These are phyloP conservation scores for Pachydiplax longipennis DNA, from an alignment of 2,888 invertebrate genomes.

Conservation along the genomic window DNA sequence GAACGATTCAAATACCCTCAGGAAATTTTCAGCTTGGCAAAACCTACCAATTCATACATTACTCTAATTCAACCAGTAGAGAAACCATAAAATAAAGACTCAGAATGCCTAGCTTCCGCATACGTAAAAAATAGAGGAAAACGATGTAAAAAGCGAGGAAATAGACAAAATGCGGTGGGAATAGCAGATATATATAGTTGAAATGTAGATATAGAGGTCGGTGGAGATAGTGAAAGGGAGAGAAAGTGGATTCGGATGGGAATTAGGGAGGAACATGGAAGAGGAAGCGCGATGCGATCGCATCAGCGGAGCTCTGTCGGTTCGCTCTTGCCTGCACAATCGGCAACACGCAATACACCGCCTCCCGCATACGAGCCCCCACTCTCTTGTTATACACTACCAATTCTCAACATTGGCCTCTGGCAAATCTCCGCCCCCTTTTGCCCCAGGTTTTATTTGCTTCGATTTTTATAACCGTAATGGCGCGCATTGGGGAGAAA, in stretches of 20 bases:
- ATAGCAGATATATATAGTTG: no score
- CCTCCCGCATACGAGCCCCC: background rate
- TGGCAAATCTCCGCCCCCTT: background rate
- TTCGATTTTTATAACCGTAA: background rate
- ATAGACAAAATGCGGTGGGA: no score
- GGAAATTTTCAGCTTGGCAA: no score
- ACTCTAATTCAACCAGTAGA: no score
- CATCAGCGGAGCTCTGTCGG: background rate
- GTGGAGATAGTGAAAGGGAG: background rate
- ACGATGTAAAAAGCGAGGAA: no score
- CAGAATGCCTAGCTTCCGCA: no score
- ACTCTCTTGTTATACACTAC: background rate
- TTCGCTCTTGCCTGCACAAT: background rate
- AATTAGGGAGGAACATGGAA: background rate
- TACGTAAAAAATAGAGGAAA: no score
- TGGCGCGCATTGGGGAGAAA: background rate
- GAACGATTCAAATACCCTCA: no score
- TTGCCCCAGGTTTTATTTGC: background rate
- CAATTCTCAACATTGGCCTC: background rate
- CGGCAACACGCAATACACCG: background rate
- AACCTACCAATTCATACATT: no score
- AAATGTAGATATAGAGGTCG: no score
- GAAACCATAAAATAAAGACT: no score
- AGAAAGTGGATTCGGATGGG: background rate
- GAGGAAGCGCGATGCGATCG: background rate